phyloP scores from a whole-genome alignment of 2,888 invertebrate genomes.

The Apodemia duryi region DNA sequence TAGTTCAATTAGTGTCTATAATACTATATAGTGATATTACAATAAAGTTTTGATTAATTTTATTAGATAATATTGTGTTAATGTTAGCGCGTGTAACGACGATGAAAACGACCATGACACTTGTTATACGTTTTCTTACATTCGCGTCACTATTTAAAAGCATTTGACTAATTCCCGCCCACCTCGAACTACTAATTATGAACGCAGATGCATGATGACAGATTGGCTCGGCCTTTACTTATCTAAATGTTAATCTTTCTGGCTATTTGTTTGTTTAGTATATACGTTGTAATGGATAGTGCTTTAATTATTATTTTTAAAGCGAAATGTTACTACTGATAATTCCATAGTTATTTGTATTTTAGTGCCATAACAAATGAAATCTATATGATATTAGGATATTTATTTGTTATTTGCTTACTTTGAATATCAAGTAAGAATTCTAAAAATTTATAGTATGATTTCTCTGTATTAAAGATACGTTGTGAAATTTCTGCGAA shows the following conservation, averaged over 20 bases:
- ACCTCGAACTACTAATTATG: conserved; percentile 45
- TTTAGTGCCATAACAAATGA: neutral
- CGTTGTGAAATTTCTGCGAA: neutral
- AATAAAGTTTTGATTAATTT: neutral
- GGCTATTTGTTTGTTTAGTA: conserved; percentile 30
- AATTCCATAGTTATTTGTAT: neutral
- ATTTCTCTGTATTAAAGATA: neutral
- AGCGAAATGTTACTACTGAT: neutral
- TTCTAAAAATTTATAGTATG: neutral
- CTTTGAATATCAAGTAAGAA: neutral
- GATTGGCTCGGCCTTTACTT: conserved; percentile 34
- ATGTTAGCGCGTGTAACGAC: conserved; percentile 23
- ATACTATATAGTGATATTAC: no score
- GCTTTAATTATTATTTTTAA: neutral
- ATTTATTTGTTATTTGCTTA: neutral
- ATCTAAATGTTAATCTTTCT: conserved; percentile 32
- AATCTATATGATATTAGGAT: neutral
- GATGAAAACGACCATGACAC: conserved; percentile 28
- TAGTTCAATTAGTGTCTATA: no score
- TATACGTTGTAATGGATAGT: conserved; percentile 28
- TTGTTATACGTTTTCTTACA: conserved; percentile 28
- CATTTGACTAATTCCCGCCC: conserved; percentile 47
- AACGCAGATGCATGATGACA: conserved; percentile 40
- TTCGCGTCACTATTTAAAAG: conserved; percentile 40
- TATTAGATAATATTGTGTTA: neutral